These are phyloP conservation scores for Rhinoptilus africanus DNA, from an alignment of 2,113 vertebrate species.

Conservation along the genomic window DNA sequence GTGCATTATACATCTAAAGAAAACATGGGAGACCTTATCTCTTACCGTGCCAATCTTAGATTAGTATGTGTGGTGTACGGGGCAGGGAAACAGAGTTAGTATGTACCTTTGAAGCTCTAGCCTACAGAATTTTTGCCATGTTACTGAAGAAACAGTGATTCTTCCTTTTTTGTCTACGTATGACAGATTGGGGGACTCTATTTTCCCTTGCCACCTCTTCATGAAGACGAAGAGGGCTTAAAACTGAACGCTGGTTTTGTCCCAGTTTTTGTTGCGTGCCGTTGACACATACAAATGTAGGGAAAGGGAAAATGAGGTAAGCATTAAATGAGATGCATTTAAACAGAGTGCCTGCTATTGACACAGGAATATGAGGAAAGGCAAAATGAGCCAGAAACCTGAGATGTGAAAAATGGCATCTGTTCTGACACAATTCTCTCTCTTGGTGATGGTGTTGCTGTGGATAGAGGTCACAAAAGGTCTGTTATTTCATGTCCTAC, in stretches of 20 bases:
- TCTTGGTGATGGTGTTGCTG: neutral
- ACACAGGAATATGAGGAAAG: neutral
- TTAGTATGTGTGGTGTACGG: neutral
- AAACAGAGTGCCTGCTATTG: neutral
- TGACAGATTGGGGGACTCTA: neutral
- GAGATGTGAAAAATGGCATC: neutral
- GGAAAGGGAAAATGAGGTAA: conserved; percentile 28
- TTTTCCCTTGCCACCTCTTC: neutral
- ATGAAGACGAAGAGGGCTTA: neutral
- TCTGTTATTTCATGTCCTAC: neutral
- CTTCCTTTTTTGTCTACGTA: neutral
- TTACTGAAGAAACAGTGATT: neutral
- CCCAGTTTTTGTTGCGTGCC: conserved; percentile 15
- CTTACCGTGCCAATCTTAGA: neutral
- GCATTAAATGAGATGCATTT: neutral
- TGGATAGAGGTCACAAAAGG: neutral
- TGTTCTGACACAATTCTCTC: neutral
- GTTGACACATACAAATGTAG: conserved; percentile 12
- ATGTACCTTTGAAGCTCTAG: neutral
- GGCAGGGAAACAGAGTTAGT: neutral
- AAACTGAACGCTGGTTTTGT: neutral
- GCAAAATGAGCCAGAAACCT: neutral
- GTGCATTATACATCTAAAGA: neutral
- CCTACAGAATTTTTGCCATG: neutral
- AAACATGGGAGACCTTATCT: neutral